Percentiles rank a stretch among this genome's conserved stretches.
These are phyloP conservation scores for Hemibagrus guttatus DNA, from an alignment of 2,797 vertebrate species.

Conservation along the genomic window DNA sequence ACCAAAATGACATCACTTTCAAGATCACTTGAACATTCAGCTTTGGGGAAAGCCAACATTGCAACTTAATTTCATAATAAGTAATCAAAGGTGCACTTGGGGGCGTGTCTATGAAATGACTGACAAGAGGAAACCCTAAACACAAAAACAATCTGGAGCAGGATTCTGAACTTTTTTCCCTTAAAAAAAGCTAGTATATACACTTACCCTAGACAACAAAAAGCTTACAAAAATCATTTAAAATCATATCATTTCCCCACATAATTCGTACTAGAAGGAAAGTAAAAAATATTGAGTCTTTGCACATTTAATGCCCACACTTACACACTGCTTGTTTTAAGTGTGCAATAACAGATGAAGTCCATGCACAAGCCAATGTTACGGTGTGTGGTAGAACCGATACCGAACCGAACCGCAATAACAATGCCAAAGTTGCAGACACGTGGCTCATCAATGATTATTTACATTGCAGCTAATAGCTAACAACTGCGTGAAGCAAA, in stretches of 20 bases:
- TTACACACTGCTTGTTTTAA: background rate
- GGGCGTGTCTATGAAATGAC: background rate
- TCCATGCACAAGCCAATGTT: background rate
- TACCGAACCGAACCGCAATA: background rate
- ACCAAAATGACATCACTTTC: background rate
- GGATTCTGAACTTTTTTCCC: background rate
- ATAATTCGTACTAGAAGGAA: background rate
- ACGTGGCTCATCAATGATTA: slow-evolving; percentile 49
- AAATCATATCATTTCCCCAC: no score
- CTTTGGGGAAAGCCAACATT: background rate
- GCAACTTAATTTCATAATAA: background rate
- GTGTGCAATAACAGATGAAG: background rate
- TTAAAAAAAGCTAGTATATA: background rate
- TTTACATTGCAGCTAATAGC: slow-evolving; percentile 40
- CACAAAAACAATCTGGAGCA: background rate
- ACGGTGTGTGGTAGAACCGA: background rate
- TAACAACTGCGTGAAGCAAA: background rate
- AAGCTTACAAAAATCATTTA: background rate
- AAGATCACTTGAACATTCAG: background rate
- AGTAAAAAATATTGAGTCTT: background rate
- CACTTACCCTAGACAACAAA: background rate
- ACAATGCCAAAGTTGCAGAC: slow-evolving; percentile 44
- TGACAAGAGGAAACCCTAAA: background rate
- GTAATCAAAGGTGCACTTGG: background rate
- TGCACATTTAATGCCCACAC: no score